phyloP scores from a whole-genome alignment of 1,140 invertebrate species.

The Arion vulgaris region DNA sequence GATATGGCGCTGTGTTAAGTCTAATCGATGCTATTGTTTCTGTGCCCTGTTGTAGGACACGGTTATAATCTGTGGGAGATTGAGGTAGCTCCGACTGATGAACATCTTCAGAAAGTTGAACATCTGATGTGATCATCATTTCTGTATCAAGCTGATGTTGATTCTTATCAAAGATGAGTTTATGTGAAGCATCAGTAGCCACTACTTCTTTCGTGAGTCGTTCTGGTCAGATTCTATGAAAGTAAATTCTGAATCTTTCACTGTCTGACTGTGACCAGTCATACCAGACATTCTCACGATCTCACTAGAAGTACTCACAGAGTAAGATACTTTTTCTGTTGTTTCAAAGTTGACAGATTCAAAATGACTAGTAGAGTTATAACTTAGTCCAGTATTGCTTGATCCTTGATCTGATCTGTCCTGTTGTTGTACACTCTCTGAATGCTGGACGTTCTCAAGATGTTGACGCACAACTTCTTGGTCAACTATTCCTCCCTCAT shows the following conservation, averaged over 20 bases:
- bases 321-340: background rate
- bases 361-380: constrained; percentile 15
- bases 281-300: constrained; percentile 27
- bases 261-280: constrained; percentile 36
- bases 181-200: constrained; percentile 57
- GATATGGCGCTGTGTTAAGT: background rate
- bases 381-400: constrained; percentile 20
- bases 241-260: constrained; percentile 40
- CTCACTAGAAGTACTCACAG: constrained; percentile 7
- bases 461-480: background rate
- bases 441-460: background rate
- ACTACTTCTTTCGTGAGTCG: constrained; percentile 58
- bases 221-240: constrained; percentile 38
- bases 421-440: background rate
- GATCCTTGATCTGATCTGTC: background rate
- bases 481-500: background rate
- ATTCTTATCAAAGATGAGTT: too few species aligned
- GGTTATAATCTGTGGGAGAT: constrained; percentile 55
- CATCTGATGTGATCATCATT: too few species aligned
- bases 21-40: constrained; percentile 45
- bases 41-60: constrained; percentile 39
- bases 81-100: constrained; percentile 44
- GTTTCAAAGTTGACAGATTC: background rate
- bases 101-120: constrained; percentile 24
- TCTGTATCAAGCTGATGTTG: too few species aligned